Evolutionary conservation across 2,113 vertebrate genomes (phyloP).

Genomic region (Mus pahari): DNA sequence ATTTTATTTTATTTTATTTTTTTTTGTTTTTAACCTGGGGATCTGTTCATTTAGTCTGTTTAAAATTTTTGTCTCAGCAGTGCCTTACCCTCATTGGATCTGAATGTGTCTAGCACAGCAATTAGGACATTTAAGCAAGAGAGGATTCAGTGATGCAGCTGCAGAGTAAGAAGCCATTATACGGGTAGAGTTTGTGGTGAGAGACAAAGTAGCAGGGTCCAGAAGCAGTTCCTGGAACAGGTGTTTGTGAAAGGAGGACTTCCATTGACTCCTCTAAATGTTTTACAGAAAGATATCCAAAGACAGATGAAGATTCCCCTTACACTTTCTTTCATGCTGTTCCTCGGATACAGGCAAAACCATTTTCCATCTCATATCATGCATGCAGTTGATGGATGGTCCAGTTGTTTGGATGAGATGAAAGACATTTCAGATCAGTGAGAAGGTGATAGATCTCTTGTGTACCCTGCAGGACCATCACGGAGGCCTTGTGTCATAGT

Average conservation of each 20-base stretch:
- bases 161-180: not conserved
- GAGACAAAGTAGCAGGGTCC: not conserved
- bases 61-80: not conserved
- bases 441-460: not conserved
- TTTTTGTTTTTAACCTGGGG: not conserved
- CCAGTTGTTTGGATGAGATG: not conserved
- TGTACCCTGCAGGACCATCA: not conserved
- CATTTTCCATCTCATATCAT: not conserved
- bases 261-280: not conserved
- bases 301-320: not conserved
- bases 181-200: not conserved
- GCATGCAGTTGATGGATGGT: not conserved
- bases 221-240: not conserved
- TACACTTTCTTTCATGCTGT: not conserved
- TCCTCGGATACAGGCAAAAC: constrained; percentile 22
- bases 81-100: not conserved
- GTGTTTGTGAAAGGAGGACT: not conserved
- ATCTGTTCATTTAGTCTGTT: constrained; percentile 12
- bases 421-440: not conserved
- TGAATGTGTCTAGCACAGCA: not conserved
- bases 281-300: not conserved
- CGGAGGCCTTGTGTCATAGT: not conserved
- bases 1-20: not conserved
- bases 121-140: not conserved
- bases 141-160: not conserved